Evolutionary conservation across 2,797 vertebrate species (phyloP), one percentile per base, ranked within the genome.

Genomic region (Peromyscus attwateri): DNA sequence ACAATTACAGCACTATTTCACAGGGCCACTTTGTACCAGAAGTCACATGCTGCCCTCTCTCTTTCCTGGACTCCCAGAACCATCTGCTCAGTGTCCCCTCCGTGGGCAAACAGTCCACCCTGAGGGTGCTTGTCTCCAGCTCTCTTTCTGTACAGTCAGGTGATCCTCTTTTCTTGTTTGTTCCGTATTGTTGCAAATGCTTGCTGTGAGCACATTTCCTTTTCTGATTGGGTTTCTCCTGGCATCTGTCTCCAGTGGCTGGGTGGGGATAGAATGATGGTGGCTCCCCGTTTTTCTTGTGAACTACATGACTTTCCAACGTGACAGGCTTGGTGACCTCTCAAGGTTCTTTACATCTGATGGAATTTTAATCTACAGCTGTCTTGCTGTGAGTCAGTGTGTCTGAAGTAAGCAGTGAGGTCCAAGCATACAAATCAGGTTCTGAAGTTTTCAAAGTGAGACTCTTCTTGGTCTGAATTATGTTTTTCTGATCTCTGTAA

Each of bases 251-350:
- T 6, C 0, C 4, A 1, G 52, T 1, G 2, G 17, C 31, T 0
- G 0, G 8, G 4, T 62, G 3, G 8, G 13, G 23, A 34, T 10
- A 46, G 60, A 1, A 62, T 2, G 43, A 21, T 29, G 23, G 60
- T 19, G 75, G 75, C 8, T 8, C 10, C 11, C 23, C 3, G 13
- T 10, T 57, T 34, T 55, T 17, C 31, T 43, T 0, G 0, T 0
- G 0, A 6, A 0, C 34, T 1, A 0, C 0, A 0, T 10, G 37
- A 12, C 12, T 70, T 55, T 37, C 83, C 49, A 10, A 0, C 1
- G 0, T 29, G 60, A 4, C 9, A 14, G 27, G 14, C 5, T 0
- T 2, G 8, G 25, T 7, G 49, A 9, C 55, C 19, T 52, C 46
- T 64, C 79, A 3, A 0, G 11, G 21, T 25, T 82, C 55, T 46